A percentile compares a stretch with the other conserved stretches of the same genome.
Conservation (phyloP, 2,797 vertebrate species). For the Cirrhinus mrigala region DNA sequence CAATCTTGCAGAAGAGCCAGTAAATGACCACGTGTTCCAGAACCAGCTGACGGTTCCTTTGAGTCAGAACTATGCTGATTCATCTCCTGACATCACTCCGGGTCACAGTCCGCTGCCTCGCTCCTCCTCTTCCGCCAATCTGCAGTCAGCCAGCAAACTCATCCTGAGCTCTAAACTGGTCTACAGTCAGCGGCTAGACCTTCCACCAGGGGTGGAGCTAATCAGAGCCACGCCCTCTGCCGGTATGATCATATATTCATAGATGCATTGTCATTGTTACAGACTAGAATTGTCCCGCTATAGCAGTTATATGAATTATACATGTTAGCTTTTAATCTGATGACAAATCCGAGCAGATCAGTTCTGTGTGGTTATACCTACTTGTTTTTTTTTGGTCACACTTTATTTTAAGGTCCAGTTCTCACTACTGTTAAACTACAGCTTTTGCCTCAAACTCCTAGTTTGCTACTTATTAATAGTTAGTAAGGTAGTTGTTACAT, state of each 20-base stretch:
- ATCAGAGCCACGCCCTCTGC: conserved; percentile 96
- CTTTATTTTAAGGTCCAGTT: no score
- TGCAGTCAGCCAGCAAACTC: conserved; percentile 97
- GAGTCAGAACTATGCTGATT: conserved; percentile 82
- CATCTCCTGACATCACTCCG: conserved; percentile 88
- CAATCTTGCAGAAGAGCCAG: conserved; percentile 78
- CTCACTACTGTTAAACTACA: no score
- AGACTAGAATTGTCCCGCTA: no score
- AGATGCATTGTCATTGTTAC: no score
- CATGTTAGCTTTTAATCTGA: no score
- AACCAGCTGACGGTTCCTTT: conserved; percentile 87
- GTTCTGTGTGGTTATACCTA: no score
- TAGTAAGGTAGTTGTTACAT: no score
- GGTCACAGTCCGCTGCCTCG: conserved; percentile 86
- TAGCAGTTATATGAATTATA: no score
- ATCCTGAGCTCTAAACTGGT: conserved; percentile 95
- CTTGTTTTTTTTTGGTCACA: no score
- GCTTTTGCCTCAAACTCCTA: no score
- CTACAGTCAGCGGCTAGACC: conserved; percentile 91
- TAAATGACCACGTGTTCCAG: conserved; percentile 79
- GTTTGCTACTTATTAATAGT: no score
- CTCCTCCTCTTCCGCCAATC: conserved; percentile 95
- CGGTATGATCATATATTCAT: conserved; percentile 76
- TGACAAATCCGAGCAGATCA: no score
- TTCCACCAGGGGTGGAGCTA: conserved; percentile 92